Evolutionary conservation across 2,113 vertebrate species (phyloP).

Genomic region (Sebastes fasciatus): DNA sequence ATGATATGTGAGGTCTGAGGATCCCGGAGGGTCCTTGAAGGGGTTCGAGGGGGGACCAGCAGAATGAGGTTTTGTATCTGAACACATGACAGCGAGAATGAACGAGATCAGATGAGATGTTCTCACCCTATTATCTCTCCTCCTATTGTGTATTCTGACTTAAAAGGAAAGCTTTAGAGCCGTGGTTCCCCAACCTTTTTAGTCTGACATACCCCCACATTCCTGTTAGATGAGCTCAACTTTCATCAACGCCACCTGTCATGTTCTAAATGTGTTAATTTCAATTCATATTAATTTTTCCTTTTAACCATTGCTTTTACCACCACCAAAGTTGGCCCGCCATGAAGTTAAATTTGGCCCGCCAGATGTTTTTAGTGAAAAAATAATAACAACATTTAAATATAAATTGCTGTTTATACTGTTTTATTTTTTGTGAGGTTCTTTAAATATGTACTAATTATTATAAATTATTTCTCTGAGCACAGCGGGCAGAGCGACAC

Average conservation of each 20-base stretch:
- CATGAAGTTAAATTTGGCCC: no score
- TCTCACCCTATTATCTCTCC: background rate
- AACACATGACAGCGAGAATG: background rate
- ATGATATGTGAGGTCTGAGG: constrained; percentile 36
- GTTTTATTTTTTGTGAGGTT: no score
- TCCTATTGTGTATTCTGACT: background rate
- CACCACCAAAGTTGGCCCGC: no score
- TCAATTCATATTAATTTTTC: background rate
- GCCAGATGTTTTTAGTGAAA: no score
- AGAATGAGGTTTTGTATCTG: constrained; percentile 2
- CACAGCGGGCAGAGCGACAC: no score
- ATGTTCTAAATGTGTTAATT: background rate
- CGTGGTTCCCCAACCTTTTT: background rate
- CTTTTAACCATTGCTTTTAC: no score
- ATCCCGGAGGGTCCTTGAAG: background rate
- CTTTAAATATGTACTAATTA: no score
- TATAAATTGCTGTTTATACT: no score
- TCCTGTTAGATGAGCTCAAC: background rate
- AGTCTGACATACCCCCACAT: background rate
- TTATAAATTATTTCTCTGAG: no score
- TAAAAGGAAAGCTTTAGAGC: background rate
- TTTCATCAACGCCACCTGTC: background rate
- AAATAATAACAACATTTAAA: no score
- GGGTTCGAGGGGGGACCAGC: constrained; percentile 2
- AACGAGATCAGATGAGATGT: background rate